Percentiles rank a stretch among this genome's conserved stretches.
These are phyloP conservation scores for Melitaea cinxia DNA, from an alignment of 1,140 invertebrate species.

Conservation along the genomic window DNA sequence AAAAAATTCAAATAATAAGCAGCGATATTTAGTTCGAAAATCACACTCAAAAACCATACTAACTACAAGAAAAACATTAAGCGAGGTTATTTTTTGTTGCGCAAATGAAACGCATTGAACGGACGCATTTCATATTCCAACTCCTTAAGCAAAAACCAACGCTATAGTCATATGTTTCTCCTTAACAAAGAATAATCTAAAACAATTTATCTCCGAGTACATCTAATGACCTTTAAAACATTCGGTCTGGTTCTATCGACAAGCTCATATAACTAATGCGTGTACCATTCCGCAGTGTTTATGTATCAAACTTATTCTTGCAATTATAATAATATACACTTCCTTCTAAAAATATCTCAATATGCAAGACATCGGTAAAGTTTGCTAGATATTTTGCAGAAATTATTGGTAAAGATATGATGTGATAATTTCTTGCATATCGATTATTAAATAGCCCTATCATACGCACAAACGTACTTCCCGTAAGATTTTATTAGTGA, in stretches of 20 bases:
- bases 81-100: slow-evolving; percentile 68
- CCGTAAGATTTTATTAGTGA: not conserved
- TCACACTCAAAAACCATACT: slow-evolving; percentile 72
- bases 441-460: not conserved
- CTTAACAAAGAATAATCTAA: not conserved
- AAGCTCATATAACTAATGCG: slow-evolving; percentile 11
- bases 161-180: slow-evolving; percentile 19
- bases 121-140: slow-evolving; percentile 59
- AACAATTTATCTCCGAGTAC: not conserved
- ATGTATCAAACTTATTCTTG: slow-evolving; percentile 6
- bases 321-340: not conserved
- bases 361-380: not conserved
- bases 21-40: slow-evolving; percentile 68
- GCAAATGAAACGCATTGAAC: slow-evolving; percentile 56
- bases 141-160: slow-evolving; percentile 55
- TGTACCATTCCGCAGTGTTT: slow-evolving; percentile 1
- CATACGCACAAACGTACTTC: not conserved
- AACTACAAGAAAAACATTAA: slow-evolving; percentile 72
- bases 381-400: not conserved
- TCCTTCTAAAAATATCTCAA: not conserved
- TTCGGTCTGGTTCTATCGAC: slow-evolving; percentile 1
- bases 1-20: slow-evolving; percentile 62
- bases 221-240: slow-evolving; percentile 3
- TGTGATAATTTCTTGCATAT: slow-evolving; percentile 8
- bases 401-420: not conserved